These are phyloP conservation scores for Exocentrus adspersus DNA, from an alignment of 2,888 invertebrate species.

Conservation along the genomic window DNA sequence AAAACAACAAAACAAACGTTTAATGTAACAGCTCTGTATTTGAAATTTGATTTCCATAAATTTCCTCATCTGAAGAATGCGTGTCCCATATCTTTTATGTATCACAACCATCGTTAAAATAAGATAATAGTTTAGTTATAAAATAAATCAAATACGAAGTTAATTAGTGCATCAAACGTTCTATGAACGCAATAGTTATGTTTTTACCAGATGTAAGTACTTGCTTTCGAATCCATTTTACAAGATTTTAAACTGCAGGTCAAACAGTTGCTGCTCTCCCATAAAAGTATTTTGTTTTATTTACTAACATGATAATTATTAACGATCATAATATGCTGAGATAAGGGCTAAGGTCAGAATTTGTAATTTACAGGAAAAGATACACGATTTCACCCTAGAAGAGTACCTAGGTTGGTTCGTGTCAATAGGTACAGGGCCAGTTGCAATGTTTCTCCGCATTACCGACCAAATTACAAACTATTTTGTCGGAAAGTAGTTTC, in stretches of 20 bases:
- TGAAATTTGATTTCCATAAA: not conserved
- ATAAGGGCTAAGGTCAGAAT: too few species aligned
- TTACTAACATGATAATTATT: not conserved
- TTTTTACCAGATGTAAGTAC: not conserved
- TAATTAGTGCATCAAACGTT: not conserved
- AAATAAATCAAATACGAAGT: not conserved
- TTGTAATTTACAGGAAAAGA: too few species aligned
- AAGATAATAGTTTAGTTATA: not conserved
- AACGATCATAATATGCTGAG: not conserved
- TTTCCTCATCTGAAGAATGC: constrained; percentile 1
- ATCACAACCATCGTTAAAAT: not conserved
- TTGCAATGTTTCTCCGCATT: too few species aligned
- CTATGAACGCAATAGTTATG: not conserved
- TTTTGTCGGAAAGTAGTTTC: too few species aligned
- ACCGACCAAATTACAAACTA: too few species aligned
- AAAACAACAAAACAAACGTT: constrained; percentile 24
- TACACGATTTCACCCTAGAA: too few species aligned
- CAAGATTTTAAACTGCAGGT: not conserved
- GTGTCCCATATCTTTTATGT: not conserved
- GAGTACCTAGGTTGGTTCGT: too few species aligned
- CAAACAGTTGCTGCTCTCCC: not conserved
- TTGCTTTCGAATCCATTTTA: not conserved
- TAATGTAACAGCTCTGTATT: not conserved
- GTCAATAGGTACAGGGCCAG: too few species aligned
- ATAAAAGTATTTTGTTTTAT: constrained; percentile 8